These are phyloP conservation scores for Agrochola lychnidis DNA, from an alignment of 2,888 invertebrate species.

Conservation along the genomic window DNA sequence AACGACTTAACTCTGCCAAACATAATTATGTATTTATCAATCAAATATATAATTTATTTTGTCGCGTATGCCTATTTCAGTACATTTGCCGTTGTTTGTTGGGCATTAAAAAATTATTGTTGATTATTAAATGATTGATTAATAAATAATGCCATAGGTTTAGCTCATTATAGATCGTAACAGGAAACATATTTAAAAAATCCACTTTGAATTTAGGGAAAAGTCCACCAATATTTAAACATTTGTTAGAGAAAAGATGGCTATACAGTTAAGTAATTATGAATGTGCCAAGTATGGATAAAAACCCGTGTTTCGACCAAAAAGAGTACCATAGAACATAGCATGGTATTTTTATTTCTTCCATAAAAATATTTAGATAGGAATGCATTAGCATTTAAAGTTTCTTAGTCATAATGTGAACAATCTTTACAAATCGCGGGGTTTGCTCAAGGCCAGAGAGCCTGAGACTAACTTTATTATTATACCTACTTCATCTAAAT, in stretches of 20 bases:
- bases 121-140: too few relatives aligned
- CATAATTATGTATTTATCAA: background rate
- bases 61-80: too few relatives aligned
- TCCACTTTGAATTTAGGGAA: background rate
- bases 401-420: slow-evolving; percentile 39
- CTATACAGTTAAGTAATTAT: too few relatives aligned
- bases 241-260: too few relatives aligned
- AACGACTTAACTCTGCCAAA: background rate
- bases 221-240: background rate
- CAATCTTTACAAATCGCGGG: slow-evolving; percentile 3
- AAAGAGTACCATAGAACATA: background rate
- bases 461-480: too few relatives aligned
- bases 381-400: slow-evolving; percentile 36
- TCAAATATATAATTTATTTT: background rate
- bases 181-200: background rate
- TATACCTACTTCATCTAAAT: slow-evolving; percentile 8
- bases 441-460: slow-evolving; percentile 28
- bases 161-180: background rate
- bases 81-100: background rate
- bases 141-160: background rate
- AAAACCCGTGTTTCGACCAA: background rate
- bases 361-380: background rate
- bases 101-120: background rate
- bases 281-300: background rate
- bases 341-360: slow-evolving; percentile 3